phyloP scores from a whole-genome alignment of 2,888 invertebrate species.

The Polia nebulosa region DNA sequence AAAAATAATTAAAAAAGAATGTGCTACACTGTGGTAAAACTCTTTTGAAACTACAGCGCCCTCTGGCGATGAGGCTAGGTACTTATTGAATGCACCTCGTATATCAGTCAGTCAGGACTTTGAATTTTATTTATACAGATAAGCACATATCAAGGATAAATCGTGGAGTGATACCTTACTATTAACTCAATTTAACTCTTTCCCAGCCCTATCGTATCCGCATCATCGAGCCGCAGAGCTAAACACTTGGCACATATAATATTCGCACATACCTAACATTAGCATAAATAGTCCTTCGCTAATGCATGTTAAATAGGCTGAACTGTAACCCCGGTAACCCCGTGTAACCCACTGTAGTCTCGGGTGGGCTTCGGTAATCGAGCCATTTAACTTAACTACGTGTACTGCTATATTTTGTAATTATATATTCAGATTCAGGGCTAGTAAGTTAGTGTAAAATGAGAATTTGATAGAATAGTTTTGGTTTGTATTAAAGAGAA shows the following conservation, averaged over 20 bases:
- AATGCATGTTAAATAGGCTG: conserved; percentile 62
- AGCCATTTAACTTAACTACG: conserved; percentile 42
- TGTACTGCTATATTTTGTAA: conserved; percentile 7
- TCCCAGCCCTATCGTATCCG: background rate
- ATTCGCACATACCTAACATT: conserved; percentile 34
- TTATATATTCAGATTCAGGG: background rate
- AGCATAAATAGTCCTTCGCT: conserved; percentile 48
- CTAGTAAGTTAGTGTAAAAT: no score
- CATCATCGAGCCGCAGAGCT: background rate
- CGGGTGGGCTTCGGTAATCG: conserved; percentile 43
- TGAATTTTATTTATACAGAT: no score
- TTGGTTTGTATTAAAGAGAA: no score
- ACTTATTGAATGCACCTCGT: no score
- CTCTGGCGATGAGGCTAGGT: no score
- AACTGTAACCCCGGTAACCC: conserved; percentile 39
- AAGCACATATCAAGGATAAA: no score
- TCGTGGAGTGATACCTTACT: no score
- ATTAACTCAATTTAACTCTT: background rate
- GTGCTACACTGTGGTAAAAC: no score
- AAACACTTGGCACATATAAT: conserved; percentile 1
- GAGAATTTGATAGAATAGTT: no score
- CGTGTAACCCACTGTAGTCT: conserved; percentile 12
- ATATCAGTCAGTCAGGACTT: no score
- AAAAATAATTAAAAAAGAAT: no score
- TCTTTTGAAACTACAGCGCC: no score